Base-by-base conservation (phyloP, 2,797 vertebrate species). In the Chloroceryle amazona region DNA sequence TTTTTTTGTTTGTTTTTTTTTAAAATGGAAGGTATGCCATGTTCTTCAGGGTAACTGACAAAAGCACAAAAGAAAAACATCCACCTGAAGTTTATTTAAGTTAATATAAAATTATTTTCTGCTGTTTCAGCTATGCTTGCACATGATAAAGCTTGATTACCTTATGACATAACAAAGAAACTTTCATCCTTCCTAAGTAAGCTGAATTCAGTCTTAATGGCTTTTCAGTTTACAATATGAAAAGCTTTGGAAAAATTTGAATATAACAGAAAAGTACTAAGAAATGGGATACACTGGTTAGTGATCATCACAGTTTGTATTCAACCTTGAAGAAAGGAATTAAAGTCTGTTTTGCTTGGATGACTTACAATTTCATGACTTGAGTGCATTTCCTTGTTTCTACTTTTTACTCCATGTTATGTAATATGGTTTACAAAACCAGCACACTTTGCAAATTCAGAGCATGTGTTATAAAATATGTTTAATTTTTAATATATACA, bases 401-500 rank as follows among this genome's bases (percentile, higher is more conserved):
- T 85, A 4, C 23, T 52, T 95, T 81, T 58, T 72, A 68, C 16
- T 33, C 25, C 73, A 6, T 28, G 6, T 67, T 75, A 54, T 35
- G 4, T 28, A 91, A 86, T 8, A 21, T 1, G 7, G 21, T 54
- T 90, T 86, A 76, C 42, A 80, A 87, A 84, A 60, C 47, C 55
- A 80, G 12, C 26, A 62, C 22, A 54, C 12, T 80, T 87, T 62
- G 28, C 60, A 58, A 39, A 81, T 62, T 89, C 60, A 76, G 13
- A 57, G 31, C 22, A 35, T 35, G 14, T 18, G 18, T 63, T 78
- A 81, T 60, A 68, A 74, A 89, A 92, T 18, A 60, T 35, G 13
- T 41, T 93, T 47, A 74, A 79, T 63, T 90, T 86, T 82, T 96
- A 86, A 94, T 82, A 33, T 18, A 35, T 66, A 70, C 33, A 68